Evolutionary conservation across 37 sponge, comb jelly and placozoan genomes (phyloP).

Genomic region (Axinella damicornis): DNA sequence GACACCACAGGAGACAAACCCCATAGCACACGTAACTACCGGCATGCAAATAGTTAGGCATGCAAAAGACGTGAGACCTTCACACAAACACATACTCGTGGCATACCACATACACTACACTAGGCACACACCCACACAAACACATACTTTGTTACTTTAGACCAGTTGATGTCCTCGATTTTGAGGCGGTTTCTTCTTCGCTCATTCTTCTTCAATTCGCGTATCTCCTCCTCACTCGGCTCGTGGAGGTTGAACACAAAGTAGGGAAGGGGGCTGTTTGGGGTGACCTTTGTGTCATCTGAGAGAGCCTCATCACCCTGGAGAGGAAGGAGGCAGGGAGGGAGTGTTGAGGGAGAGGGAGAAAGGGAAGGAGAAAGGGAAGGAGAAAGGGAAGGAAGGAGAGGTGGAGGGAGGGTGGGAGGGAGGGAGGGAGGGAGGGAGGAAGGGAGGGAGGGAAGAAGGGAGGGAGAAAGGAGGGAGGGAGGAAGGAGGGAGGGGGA

Average conservation of each 20-base stretch:
- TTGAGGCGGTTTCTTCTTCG: slow-evolving; percentile 50
- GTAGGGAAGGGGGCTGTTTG: slow-evolving; percentile 61
- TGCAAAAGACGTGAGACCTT: neutral
- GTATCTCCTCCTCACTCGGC: slow-evolving; percentile 63
- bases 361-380: neutral
- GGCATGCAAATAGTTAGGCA: neutral
- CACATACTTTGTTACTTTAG: slow-evolving; percentile 17
- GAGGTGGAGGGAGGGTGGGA: no score
- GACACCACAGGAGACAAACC: neutral
- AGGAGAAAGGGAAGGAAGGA: no score
- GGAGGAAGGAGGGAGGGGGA: no score
- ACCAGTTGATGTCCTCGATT: slow-evolving; percentile 68
- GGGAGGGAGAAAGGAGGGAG: no score
- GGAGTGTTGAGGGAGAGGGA: neutral
- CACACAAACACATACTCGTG: neutral
- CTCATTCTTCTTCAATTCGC: slow-evolving; percentile 45
- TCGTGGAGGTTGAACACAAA: slow-evolving; percentile 81
- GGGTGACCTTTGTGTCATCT: slow-evolving; percentile 26
- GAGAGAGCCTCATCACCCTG: slow-evolving; percentile 67
- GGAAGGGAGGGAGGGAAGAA: no score
- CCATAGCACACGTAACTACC: neutral
- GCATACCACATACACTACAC: neutral
- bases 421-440: no score
- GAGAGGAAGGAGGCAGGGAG: neutral
- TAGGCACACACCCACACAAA: slow-evolving; percentile 5